These are phyloP conservation scores for Acronicta aceris DNA, from an alignment of 2,888 invertebrate genomes.

Conservation along the genomic window DNA sequence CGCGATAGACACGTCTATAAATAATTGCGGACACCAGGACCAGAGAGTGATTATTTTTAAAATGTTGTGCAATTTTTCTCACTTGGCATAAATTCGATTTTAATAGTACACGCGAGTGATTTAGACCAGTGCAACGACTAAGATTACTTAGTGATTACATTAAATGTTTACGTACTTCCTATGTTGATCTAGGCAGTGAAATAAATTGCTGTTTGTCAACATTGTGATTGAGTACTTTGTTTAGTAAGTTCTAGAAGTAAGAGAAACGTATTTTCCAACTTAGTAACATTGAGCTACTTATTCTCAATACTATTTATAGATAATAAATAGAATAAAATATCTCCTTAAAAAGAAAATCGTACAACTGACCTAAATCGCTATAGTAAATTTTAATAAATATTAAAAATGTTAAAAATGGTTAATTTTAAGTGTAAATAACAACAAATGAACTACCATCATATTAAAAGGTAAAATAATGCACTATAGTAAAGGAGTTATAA, in stretches of 20 bases:
- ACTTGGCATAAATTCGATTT: conserved; percentile 51
- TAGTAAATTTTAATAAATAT: too few species aligned
- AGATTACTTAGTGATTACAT: conserved; percentile 26
- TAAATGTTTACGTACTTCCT: conserved; percentile 30
- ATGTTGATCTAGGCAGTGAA: conserved; percentile 27
- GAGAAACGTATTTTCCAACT: conserved; percentile 7
- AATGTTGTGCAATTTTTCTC: conserved; percentile 37
- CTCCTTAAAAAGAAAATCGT: not conserved
- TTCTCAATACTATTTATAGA: conserved; percentile 15
- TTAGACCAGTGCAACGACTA: conserved; percentile 23
- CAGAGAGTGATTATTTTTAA: conserved; percentile 32
- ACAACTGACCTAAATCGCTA: too few species aligned
- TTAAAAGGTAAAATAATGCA: not conserved
- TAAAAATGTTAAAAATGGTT: too few species aligned
- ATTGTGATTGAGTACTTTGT: conserved; percentile 2
- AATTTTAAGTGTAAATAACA: not conserved
- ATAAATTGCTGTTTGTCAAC: conserved; percentile 7
- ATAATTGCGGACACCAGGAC: conserved; percentile 32
- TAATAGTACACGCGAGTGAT: conserved; percentile 36
- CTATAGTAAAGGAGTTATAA: not conserved
- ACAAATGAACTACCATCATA: not conserved
- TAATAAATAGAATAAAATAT: not conserved
- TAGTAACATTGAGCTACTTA: conserved; percentile 26
- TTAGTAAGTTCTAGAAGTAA: conserved; percentile 18
- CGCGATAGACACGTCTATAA: conserved; percentile 5